Conservation (phyloP, 2,888 invertebrate species). For the Scelioninae gen. 2 region DNA sequence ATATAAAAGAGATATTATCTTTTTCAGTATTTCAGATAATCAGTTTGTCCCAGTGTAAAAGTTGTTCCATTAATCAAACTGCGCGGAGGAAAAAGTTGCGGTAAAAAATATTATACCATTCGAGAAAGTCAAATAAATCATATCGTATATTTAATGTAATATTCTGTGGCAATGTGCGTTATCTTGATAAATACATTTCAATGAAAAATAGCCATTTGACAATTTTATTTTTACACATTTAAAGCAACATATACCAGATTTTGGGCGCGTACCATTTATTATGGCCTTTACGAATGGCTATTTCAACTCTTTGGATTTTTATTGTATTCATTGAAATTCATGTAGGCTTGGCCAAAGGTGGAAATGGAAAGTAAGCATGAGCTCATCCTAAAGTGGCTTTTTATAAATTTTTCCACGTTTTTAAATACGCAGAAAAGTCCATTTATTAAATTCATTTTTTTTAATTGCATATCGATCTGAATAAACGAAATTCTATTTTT, state of each 20-base stretch:
- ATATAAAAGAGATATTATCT: slow-evolving; percentile 50
- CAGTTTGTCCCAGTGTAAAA: slow-evolving; percentile 51
- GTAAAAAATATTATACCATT: slow-evolving; percentile 53
- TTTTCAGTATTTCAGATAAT: slow-evolving; percentile 46
- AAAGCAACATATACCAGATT: slow-evolving; percentile 2
- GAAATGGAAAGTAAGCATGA: too few species aligned
- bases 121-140: slow-evolving; percentile 53
- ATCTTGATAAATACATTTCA: slow-evolving; percentile 48
- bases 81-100: slow-evolving; percentile 35
- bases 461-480: too few species aligned
- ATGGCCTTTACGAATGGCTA: too few species aligned
- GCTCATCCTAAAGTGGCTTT: too few species aligned
- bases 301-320: too few species aligned
- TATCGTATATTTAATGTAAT: slow-evolving; percentile 52
- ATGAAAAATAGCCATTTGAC: slow-evolving; percentile 37
- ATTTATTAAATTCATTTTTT: too few species aligned
- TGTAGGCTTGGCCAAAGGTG: too few species aligned
- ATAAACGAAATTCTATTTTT: too few species aligned
- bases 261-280: too few species aligned
- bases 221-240: slow-evolving; percentile 20
- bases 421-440: too few species aligned
- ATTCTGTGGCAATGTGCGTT: slow-evolving; percentile 40
- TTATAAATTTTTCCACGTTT: too few species aligned
- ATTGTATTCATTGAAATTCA: too few species aligned
- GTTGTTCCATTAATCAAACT: slow-evolving; percentile 53